Percentiles rank a stretch among this genome's conserved stretches.
These are phyloP conservation scores for Tipula confusa DNA, from an alignment of 2,888 invertebrate genomes.

Conservation along the genomic window DNA sequence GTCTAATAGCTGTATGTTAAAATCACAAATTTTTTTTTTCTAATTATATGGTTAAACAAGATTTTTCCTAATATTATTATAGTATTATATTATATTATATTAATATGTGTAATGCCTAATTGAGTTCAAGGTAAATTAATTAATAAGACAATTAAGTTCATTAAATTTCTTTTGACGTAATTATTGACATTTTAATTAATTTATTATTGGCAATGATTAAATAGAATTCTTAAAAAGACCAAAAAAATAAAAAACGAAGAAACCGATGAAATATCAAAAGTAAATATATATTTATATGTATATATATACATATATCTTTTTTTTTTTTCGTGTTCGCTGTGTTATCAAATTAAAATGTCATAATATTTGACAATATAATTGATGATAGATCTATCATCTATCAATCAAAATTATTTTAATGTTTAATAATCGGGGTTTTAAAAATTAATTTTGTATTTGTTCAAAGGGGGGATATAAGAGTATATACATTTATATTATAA, in stretches of 20 bases:
- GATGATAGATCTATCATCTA: constrained; percentile 20
- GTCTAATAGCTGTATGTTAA: background rate
- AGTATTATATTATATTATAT: background rate
- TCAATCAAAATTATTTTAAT: constrained; percentile 20
- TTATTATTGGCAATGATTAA: constrained; percentile 25
- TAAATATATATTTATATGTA: too few species aligned
- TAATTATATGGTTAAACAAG: background rate
- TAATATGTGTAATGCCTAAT: background rate
- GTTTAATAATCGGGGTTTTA: constrained; percentile 16
- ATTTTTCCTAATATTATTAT: background rate
- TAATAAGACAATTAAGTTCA: constrained; percentile 20
- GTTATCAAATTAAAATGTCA: constrained; percentile 25
- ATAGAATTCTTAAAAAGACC: background rate
- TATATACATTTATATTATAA: background rate
- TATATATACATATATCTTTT: background rate
- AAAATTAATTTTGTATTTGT: background rate
- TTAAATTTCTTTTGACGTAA: constrained; percentile 9
- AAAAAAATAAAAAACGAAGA: background rate
- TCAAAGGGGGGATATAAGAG: background rate
- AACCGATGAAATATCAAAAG: background rate
- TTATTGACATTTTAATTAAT: constrained; percentile 3
- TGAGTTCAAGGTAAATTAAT: constrained; percentile 1
- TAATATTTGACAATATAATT: constrained; percentile 25
- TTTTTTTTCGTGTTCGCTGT: background rate
- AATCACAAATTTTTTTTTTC: background rate